Evolutionary conservation across 2,113 vertebrate genomes (phyloP).

Genomic region (Pristiophorus japonicus): DNA sequence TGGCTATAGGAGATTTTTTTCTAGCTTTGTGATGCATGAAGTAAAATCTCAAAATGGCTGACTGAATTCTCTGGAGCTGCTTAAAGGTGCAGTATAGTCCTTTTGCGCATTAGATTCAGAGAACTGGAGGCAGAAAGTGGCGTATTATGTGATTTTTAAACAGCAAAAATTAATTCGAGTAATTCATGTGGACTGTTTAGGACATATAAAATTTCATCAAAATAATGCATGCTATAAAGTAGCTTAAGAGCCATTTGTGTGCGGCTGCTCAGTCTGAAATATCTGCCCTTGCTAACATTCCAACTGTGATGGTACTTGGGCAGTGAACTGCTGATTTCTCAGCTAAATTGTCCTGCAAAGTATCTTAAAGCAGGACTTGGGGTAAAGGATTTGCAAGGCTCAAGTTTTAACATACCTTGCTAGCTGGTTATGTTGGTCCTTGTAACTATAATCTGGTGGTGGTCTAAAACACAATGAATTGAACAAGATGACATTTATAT

Average conservation of each 20-base stretch:
- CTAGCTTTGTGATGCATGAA: not conserved
- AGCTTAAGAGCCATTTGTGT: too few species aligned
- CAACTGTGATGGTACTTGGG: not conserved
- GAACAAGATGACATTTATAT: too few species aligned
- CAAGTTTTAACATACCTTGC: not conserved
- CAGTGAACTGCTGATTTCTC: not conserved
- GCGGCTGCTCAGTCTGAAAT: not conserved
- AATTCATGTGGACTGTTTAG: not conserved
- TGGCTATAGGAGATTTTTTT: not conserved
- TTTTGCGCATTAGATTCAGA: not conserved
- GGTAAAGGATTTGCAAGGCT: not conserved
- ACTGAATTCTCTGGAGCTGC: not conserved
- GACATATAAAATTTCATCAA: not conserved
- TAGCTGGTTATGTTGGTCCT: not conserved
- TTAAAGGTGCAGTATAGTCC: not conserved
- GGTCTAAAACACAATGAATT: too few species aligned
- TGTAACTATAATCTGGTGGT: not conserved
- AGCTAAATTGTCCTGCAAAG: too few species aligned
- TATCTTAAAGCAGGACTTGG: not conserved
- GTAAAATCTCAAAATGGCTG: not conserved
- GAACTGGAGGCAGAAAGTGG: not conserved
- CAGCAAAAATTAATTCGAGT: not conserved
- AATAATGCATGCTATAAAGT: not conserved
- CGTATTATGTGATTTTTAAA: too few species aligned
- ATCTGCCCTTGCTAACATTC: not conserved